These are phyloP conservation scores for Beris morrisii DNA, from an alignment of 2,888 invertebrate species.

Conservation along the genomic window DNA sequence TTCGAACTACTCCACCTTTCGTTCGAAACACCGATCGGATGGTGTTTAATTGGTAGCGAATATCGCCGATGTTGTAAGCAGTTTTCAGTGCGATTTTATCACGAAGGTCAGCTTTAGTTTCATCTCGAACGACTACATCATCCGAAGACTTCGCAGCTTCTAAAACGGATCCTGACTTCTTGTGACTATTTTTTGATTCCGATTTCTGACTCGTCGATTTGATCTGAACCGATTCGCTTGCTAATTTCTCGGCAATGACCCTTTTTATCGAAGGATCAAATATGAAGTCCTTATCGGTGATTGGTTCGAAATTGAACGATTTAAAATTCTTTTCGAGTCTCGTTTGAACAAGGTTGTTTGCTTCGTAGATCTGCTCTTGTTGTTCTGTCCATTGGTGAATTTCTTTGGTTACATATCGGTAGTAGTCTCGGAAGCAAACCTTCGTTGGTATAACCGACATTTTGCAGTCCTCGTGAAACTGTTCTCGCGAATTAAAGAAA, in stretches of 20 bases:
- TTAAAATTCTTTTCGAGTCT: not conserved
- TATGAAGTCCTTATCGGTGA: slow-evolving; percentile 1
- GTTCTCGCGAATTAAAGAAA: slow-evolving; percentile 6
- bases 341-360: not conserved
- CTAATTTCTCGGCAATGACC: not conserved
- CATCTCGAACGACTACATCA: too few species aligned
- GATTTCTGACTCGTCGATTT: not conserved
- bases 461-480: not conserved
- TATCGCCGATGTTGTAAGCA: slow-evolving; percentile 30
- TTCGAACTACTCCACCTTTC: not conserved
- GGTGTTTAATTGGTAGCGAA: slow-evolving; percentile 20
- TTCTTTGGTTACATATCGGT: slow-evolving; percentile 20
- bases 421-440: slow-evolving; percentile 36
- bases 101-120: not conserved
- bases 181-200: not conserved
- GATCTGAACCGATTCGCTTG: not conserved
- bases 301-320: slow-evolving; percentile 5
- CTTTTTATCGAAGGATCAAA: slow-evolving; percentile 10
- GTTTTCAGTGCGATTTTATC: not conserved
- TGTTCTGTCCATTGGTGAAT: slow-evolving; percentile 17
- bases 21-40: slow-evolving; percentile 8
- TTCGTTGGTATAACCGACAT: slow-evolving; percentile 21
- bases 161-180: not conserved
- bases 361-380: slow-evolving; percentile 14
- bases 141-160: too few species aligned